Evolutionary conservation across 2,113 vertebrate genomes (phyloP).

Genomic region (Pleuronectes platessa): DNA sequence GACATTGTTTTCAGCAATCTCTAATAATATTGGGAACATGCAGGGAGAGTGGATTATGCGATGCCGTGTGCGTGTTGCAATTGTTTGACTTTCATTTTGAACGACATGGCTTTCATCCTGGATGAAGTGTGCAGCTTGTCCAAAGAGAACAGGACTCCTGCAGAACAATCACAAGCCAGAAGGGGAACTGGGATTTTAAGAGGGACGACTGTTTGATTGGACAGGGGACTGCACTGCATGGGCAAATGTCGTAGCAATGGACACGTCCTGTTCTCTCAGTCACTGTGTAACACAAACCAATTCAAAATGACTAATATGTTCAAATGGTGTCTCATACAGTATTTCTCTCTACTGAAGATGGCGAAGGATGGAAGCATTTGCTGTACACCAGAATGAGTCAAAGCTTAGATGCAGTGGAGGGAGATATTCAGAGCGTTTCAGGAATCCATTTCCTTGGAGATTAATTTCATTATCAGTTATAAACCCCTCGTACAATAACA

Average conservation of each 20-base stretch:
- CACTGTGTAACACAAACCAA: background rate
- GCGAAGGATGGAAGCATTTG: background rate
- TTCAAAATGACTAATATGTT: background rate
- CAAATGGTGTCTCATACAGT: background rate
- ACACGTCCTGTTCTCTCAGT: background rate
- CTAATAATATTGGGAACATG: conserved; percentile 3
- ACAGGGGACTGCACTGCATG: background rate
- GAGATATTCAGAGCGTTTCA: background rate
- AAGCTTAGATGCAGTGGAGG: background rate
- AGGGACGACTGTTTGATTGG: conserved; percentile 3
- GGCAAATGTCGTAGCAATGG: background rate
- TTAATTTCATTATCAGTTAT: background rate
- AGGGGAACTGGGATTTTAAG: too few species aligned
- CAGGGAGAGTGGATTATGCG: conserved; percentile 33
- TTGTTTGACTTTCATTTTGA: conserved; percentile 22
- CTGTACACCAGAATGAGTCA: background rate
- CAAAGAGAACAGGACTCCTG: background rate
- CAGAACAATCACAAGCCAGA: background rate
- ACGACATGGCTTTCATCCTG: conserved; percentile 12
- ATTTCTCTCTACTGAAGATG: background rate
- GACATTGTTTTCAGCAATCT: conserved; percentile 16
- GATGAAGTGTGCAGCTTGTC: conserved; percentile 10
- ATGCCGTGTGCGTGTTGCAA: background rate
- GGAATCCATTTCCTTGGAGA: background rate
- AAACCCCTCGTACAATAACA: background rate